Conservation (phyloP, 2,888 invertebrate species). For the Synergus itoensis region DNA sequence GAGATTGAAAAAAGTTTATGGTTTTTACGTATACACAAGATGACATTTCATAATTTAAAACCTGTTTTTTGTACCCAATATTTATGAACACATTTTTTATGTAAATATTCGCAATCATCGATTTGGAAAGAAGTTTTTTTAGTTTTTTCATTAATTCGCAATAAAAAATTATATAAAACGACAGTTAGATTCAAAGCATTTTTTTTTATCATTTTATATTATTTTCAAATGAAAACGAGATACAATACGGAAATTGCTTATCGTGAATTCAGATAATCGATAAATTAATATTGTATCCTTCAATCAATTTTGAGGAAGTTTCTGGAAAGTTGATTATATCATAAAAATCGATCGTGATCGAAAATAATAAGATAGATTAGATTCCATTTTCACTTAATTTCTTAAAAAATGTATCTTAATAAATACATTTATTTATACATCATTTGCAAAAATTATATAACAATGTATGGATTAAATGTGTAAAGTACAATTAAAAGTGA, state of each 20-base stretch:
- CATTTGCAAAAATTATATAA: no score
- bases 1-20: constrained; percentile 7
- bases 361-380: background rate
- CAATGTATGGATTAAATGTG: no score
- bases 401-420: no score
- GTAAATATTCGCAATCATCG: background rate
- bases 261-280: background rate
- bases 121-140: background rate
- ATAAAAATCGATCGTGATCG: background rate
- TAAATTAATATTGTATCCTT: constrained; percentile 18
- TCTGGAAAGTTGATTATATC: background rate
- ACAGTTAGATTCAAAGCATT: no score
- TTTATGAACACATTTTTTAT: constrained; percentile 15
- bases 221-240: no score
- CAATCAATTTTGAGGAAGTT: background rate
- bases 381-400: background rate
- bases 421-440: no score
- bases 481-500: background rate
- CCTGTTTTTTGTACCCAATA: constrained; percentile 4
- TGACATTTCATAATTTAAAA: constrained; percentile 34
- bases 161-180: background rate
- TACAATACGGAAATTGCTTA: background rate
- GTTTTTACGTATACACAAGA: background rate
- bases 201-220: no score
- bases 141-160: background rate